Evolutionary conservation across 2,113 vertebrate genomes (phyloP).

Genomic region (Microcebus murinus): DNA sequence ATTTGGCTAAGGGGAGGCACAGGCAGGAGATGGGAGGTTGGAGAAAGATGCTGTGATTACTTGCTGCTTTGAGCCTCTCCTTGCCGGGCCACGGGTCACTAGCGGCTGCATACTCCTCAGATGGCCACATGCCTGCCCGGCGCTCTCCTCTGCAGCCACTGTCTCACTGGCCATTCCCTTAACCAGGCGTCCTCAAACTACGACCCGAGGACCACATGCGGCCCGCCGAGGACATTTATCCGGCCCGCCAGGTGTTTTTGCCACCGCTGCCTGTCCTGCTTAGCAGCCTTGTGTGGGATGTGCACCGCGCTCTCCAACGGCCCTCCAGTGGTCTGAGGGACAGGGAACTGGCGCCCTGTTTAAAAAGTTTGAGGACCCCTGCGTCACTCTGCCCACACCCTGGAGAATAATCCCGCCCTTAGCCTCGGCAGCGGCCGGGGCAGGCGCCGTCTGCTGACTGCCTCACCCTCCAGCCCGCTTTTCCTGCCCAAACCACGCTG

Average conservation of each 20-base stretch:
- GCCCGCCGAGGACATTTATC: too few relatives aligned
- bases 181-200: too few relatives aligned
- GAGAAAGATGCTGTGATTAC: neutral
- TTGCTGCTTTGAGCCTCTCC: neutral
- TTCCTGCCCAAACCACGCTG: neutral
- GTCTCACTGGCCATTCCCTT: neutral
- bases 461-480: neutral
- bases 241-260: too few relatives aligned
- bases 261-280: too few relatives aligned
- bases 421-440: neutral
- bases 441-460: neutral
- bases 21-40: neutral
- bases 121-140: neutral
- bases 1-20: neutral
- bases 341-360: too few relatives aligned
- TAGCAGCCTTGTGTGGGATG: too few relatives aligned
- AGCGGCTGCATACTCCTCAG: neutral
- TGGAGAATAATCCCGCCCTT: neutral
- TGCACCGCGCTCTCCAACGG: too few relatives aligned
- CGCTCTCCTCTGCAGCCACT: too few relatives aligned
- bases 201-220: too few relatives aligned
- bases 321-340: too few relatives aligned
- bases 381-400: neutral
- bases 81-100: neutral
- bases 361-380: too few relatives aligned